Evolutionary conservation across 2,888 invertebrate species (phyloP), one percentile per base, ranked within the genome.

Genomic region (Cerceris ruficornis): DNA sequence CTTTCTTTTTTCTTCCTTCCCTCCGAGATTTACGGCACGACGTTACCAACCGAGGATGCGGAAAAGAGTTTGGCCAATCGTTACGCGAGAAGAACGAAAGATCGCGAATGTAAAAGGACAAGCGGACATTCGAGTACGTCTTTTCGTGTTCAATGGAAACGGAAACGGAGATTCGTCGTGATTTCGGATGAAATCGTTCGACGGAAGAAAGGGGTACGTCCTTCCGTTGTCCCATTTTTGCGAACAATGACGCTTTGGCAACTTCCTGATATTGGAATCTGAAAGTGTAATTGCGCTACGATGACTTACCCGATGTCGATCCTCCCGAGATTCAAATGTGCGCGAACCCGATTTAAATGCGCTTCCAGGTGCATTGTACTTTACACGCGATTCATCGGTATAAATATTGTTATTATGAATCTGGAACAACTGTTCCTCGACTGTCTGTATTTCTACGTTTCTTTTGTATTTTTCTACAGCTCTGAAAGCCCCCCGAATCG

Each of bases 351-450:
- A 62, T 70, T 55, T 54, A 15, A 62, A 62, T 65, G 55, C 69
- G 49, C 64, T 55, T 69, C 65, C 13, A 52, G 58, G 60, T 65
- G 43, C 70, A 58, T 52, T 58, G 43, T 14, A 69, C 43, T 49
- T 39, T 42, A 50, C 66, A 50, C 58, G 39, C 17, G 59, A 50
- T 39, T 28, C 59, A 39, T 59, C 52, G 65, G 42, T 43, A 14
- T 43, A 54, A 46, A 61, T 46, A 54, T 70, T 57, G 57, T 64
- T 65, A 65, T 70, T 57, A 70, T 70, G 52, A 71, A 71, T 66
- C 65, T 66, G 13, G 41, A 41, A 60, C n/a, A 66, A 46, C 71
- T 58, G 65, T 66, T 59, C 70, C 57, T 54, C 2, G 1, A 46
- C 6, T 46, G 46, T 11, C 13, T 13, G 8, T 46, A 8, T 11